Evolutionary conservation across 53 echinoderm and acorn worm genomes (phyloP).

Genomic region (Holothuria leucospilota): DNA sequence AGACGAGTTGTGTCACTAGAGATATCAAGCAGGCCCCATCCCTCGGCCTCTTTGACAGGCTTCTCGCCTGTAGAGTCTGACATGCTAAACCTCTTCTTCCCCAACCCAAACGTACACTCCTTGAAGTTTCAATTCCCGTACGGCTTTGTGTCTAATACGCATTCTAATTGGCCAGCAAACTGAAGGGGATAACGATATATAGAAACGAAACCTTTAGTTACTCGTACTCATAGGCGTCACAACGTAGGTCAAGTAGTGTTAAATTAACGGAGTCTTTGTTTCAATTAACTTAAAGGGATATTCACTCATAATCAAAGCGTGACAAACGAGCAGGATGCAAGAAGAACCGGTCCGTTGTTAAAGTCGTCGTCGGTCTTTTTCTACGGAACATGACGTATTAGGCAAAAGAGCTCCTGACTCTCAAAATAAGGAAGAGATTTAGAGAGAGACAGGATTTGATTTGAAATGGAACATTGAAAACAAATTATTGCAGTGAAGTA

Average conservation of each 20-base stretch:
- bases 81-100: constrained; percentile 12
- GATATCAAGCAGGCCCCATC: constrained; percentile 2
- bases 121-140: constrained; percentile 36
- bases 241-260: constrained; percentile 15
- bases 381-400: no score
- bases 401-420: no score
- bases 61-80: constrained; percentile 6
- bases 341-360: no score
- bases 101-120: constrained; percentile 24
- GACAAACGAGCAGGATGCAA: no score
- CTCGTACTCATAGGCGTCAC: constrained; percentile 40
- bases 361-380: no score
- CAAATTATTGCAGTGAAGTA: no score
- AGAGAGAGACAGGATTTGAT: no score
- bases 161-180: constrained; percentile 30
- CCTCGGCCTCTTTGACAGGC: constrained; percentile 24
- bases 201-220: neutral
- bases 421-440: no score
- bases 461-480: no score
- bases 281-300: constrained; percentile 8
- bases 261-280: constrained; percentile 31
- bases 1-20: constrained; percentile 4
- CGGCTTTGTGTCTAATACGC: constrained; percentile 45
- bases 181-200: constrained; percentile 1
- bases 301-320: no score